Evolutionary conservation across 53 echinoderm and acorn worm species (phyloP).

Genomic region (Echinometra lucunter): DNA sequence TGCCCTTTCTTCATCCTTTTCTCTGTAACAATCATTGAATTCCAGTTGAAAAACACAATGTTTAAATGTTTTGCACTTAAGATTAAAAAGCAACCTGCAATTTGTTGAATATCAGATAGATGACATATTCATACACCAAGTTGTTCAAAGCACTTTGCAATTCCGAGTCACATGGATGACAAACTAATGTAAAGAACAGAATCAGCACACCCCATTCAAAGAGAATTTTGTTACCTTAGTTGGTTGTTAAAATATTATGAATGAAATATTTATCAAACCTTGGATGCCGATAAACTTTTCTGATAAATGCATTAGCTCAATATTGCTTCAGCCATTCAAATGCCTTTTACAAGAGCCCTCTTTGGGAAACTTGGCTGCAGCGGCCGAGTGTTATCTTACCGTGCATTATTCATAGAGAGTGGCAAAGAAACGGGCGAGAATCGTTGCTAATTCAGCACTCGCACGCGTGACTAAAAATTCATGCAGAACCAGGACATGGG

Average conservation of each 20-base stretch:
- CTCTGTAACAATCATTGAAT: neutral
- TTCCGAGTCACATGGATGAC: neutral
- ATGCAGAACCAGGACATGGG: slow-evolving; percentile 38
- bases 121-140: neutral
- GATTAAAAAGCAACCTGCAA: neutral
- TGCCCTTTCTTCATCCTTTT: neutral
- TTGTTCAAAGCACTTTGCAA: neutral
- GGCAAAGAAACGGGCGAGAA: slow-evolving; percentile 27
- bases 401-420: slow-evolving; percentile 46
- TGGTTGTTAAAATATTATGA: neutral
- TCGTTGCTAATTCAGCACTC: slow-evolving; percentile 66
- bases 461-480: slow-evolving; percentile 45
- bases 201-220: neutral
- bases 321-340: slow-evolving; percentile 34
- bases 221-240: neutral
- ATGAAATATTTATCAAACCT: neutral
- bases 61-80: neutral
- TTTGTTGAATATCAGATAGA: neutral
- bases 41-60: neutral
- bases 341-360: slow-evolving; percentile 11
- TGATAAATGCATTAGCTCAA: neutral
- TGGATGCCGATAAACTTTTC: neutral
- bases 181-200: neutral
- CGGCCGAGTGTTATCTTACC: slow-evolving; percentile 47
- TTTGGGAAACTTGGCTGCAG: slow-evolving; percentile 32